A percentile compares a stretch with the other conserved stretches of the same genome.
Conservation (phyloP, 2,888 invertebrate species). For the Phyllotreta cruciferae region DNA sequence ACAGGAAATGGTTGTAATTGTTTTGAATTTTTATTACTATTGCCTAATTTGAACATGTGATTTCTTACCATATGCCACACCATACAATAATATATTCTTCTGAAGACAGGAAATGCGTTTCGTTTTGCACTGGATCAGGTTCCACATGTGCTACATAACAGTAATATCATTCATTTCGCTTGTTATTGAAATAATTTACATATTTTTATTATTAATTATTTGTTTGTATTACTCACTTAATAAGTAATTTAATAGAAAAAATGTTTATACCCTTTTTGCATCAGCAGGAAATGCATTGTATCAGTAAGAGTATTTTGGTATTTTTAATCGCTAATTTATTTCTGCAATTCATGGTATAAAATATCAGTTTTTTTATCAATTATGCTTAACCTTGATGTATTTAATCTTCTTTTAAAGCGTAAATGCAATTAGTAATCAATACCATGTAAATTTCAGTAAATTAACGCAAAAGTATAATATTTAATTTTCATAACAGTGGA, state of each 20-base stretch:
- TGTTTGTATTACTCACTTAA: too few species aligned
- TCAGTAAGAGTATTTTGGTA: too few species aligned
- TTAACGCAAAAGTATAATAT: too few species aligned
- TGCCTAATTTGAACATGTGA: conserved; percentile 3
- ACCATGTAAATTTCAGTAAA: too few species aligned
- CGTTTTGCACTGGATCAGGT: conserved; percentile 6
- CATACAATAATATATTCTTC: neutral
- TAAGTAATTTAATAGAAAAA: too few species aligned
- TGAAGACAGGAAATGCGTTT: conserved; percentile 10
- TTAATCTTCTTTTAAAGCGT: neutral
- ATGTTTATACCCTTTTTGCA: too few species aligned
- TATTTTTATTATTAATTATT: too few species aligned
- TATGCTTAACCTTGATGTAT: conserved; percentile 1
- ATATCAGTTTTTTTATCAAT: conserved; percentile 1
- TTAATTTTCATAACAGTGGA: too few species aligned
- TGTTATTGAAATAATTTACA: neutral
- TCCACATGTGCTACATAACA: neutral
- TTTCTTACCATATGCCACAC: conserved; percentile 4
- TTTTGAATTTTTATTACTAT: conserved; percentile 13
- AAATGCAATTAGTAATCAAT: too few species aligned
- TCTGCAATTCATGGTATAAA: neutral
- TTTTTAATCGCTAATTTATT: neutral
- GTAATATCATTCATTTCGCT: neutral
- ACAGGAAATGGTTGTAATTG: conserved; percentile 5
- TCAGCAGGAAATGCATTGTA: too few species aligned